Evolutionary conservation across 2,888 invertebrate genomes (phyloP), one percentile per base, ranked within the genome.

Genomic region (Holacanthella duospinosa): DNA sequence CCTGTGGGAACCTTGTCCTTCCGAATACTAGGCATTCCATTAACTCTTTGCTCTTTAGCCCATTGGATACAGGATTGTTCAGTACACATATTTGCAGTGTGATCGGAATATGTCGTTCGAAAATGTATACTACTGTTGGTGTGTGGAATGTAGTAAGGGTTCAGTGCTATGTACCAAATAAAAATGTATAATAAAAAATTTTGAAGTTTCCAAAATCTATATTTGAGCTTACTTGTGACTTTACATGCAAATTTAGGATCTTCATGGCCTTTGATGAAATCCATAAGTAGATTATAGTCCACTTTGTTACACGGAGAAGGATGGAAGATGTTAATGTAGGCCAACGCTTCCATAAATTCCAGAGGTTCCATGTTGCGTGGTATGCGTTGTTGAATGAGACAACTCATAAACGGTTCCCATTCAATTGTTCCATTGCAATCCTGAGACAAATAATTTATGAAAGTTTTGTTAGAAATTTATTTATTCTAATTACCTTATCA

Each of bases 81-180:
- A 2, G 60, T 53, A 43, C 72, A 72, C 68, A 68, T 66, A 57
- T 68, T 68, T 16, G 66, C 44, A 1, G 68, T 64, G 55, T 66
- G 64, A 56, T 70, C 70, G 2, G 68, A 66, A 56, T 72, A 72
- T 1, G 69, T 69, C 12, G 72, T 72, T 16, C 72, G 70, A 48
- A 68, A 69, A 60, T 72, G 72, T 6, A 64, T 64, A 9, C 63
- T 61, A 1, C 69, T 69, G 54, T 70, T 71, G 0, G 71, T 69
- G 55, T 69, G 69, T 1, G 69, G 70, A 43, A 65, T 43, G 59
- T 70, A 70, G 61, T 64, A 71, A 0, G 70, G 69, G n/a, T 67
- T 67, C 43, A 72, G 59, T 2, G 67, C 67, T 67, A 29, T n/a
- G n/a, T n/a, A n/a, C n/a, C n/a, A n/a, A n/a, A n/a, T n/a, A n/a